Evolutionary conservation across 1,140 invertebrate species (phyloP).

Genomic region (Aphelinus certus): DNA sequence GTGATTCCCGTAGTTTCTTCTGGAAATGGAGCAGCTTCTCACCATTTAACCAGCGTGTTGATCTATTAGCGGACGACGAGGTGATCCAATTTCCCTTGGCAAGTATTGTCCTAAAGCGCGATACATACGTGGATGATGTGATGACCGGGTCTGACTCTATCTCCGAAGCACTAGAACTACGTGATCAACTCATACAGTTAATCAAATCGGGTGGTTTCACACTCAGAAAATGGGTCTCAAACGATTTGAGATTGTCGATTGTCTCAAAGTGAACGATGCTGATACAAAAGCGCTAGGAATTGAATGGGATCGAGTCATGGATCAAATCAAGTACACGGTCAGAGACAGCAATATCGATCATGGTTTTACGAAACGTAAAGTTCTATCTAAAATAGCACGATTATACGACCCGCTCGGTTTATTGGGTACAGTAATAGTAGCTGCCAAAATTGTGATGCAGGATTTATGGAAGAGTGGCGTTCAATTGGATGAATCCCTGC

Average conservation of each 20-base stretch:
- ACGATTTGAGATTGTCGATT: neutral
- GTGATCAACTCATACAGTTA: too few species aligned
- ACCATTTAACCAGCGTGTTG: constrained; percentile 1
- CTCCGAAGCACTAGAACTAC: neutral
- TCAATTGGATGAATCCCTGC: constrained; percentile 4
- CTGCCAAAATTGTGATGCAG: too few species aligned
- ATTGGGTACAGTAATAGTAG: too few species aligned
- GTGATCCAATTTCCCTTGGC: neutral
- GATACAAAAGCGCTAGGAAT: neutral
- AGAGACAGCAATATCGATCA: too few species aligned
- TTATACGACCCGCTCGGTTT: constrained; percentile 17
- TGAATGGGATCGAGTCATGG: neutral
- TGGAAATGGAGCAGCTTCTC: constrained; percentile 14
- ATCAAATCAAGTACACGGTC: neutral
- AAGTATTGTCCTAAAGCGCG: neutral
- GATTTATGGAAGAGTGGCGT: neutral
- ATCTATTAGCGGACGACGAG: constrained; percentile 25
- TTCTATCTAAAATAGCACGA: constrained; percentile 17
- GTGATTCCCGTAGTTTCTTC: constrained; percentile 1
- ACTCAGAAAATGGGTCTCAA: constrained; percentile 21
- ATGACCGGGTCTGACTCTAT: constrained; percentile 1
- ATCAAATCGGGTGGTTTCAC: constrained; percentile 18
- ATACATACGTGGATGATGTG: too few species aligned
- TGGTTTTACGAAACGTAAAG: neutral
- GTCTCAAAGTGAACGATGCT: neutral